Base-by-base conservation (phyloP, 2,113 vertebrate genomes). In the Ageneiosus marmoratus region DNA sequence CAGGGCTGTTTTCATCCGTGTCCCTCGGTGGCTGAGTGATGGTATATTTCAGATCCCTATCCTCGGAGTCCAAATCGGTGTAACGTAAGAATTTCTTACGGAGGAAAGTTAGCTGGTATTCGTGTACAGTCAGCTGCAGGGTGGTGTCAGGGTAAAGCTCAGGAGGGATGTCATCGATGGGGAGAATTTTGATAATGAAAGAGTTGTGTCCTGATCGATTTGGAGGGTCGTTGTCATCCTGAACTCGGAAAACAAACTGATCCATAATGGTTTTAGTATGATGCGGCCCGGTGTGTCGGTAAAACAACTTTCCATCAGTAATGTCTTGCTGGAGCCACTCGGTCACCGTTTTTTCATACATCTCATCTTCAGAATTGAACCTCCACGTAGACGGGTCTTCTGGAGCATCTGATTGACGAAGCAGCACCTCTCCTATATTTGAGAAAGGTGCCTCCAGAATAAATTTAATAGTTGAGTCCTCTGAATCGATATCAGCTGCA, bases 201-300 rank as follows among this genome's bases (percentile, higher is more conserved):
- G 91, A 93, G 79, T 94, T 96, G 1, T 93, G 90, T 4, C 92
- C 94, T 0, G 97, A 98, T 74, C 89, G 95, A 82, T 99, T 98
- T 0, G 98, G 98, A 0, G 97, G 97, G 84, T 99, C 98, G 3
- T 97, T 97, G 91, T 98, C 96, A 88, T 99, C 98, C 86, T 98
- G 96, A 24, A 97, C 95, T 63, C 90, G 90, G 83, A 99, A 99
- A 6, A 91, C 32, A 24, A 98, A 93, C 77, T 96, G 96, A 84
- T 99, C 97, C 89, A 94, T 94, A 32, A 96, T 88, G 29, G 96
- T 90, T 48, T 92, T 88, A 20, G 95, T 94, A 76, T 94, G 97
- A 77, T 98, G 98, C 55, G 96, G 93, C 0, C 97, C 98, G 0
- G 88, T 83, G 81, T 99, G 97, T 46, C 92, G 93, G 85, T 97